Evolutionary conservation across 2,888 invertebrate genomes (phyloP).

Genomic region (Philonicus albiceps): DNA sequence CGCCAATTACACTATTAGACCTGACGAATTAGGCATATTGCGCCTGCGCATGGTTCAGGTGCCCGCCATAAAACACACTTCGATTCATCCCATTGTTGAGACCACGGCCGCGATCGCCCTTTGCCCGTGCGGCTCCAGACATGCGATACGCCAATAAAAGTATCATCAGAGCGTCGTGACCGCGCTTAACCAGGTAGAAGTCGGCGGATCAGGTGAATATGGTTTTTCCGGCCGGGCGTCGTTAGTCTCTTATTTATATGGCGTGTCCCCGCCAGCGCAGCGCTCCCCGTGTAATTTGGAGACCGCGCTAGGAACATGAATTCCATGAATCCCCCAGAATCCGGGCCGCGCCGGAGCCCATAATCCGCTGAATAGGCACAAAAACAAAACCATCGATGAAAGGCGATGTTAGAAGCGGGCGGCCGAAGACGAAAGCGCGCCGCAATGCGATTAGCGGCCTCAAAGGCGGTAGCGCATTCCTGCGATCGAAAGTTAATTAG

Average conservation of each 20-base stretch:
- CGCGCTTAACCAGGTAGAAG: slow-evolving; percentile 2
- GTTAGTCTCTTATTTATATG: slow-evolving; percentile 27
- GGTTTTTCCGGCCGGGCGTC: not conserved
- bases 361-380: not conserved
- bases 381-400: slow-evolving; percentile 40
- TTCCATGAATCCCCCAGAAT: not conserved
- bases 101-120: not conserved
- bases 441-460: slow-evolving; percentile 46
- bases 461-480: slow-evolving; percentile 49
- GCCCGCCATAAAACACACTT: slow-evolving; percentile 38
- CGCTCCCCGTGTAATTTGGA: not conserved
- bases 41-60: not conserved
- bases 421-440: slow-evolving; percentile 43
- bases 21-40: slow-evolving; percentile 23
- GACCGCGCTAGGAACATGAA: not conserved
- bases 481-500: slow-evolving; percentile 56
- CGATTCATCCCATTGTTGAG: not conserved
- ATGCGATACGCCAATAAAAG: slow-evolving; percentile 48
- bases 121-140: slow-evolving; percentile 15
- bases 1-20: slow-evolving; percentile 35
- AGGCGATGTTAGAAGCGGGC: slow-evolving; percentile 34
- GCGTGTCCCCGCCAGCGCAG: not conserved
- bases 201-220: slow-evolving; percentile 10
- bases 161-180: slow-evolving; percentile 43
- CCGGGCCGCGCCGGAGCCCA: not conserved